Conservation (phyloP, 1,140 invertebrate genomes). For the Drosophila orosa region DNA sequence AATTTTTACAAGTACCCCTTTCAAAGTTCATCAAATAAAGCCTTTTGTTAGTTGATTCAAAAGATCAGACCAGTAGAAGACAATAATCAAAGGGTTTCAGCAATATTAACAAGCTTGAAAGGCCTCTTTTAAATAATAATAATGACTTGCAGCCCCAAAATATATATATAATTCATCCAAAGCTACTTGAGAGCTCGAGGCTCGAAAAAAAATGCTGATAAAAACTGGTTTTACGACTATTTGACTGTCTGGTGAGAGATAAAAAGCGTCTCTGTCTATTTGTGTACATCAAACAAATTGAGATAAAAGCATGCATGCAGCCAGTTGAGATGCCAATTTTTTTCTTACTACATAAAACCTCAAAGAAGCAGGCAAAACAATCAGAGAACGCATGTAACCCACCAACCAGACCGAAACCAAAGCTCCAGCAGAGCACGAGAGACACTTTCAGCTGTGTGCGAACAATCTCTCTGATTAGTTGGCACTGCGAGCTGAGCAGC, state of each 20-base stretch:
- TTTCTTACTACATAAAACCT: constrained; percentile 36
- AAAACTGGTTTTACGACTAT: constrained; percentile 51
- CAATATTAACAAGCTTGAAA: constrained; percentile 1
- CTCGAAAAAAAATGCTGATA: constrained; percentile 8
- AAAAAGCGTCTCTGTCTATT: constrained; percentile 40
- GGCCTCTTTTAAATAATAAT: not conserved
- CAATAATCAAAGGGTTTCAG: not conserved
- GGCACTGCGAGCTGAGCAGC: constrained; percentile 32
- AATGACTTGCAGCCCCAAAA: constrained; percentile 27
- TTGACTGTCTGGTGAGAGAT: constrained; percentile 36
- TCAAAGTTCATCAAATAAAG: not conserved
- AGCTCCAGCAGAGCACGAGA: constrained; percentile 19
- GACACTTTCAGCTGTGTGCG: constrained; percentile 5
- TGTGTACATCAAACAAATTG: constrained; percentile 50
- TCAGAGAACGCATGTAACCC: constrained; percentile 40
- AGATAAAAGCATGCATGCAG: constrained; percentile 43
- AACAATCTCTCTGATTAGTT: constrained; percentile 51
- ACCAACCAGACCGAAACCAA: constrained; percentile 18
- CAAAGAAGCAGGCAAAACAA: constrained; percentile 38
- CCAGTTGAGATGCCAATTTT: constrained; percentile 39
- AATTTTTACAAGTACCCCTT: not conserved
- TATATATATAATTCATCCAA: constrained; percentile 24
- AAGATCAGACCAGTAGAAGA: not conserved
- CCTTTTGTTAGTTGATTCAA: not conserved
- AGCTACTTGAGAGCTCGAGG: not conserved